phyloP scores from a whole-genome alignment of 2,797 vertebrate species.

The Peromyscus attwateri region DNA sequence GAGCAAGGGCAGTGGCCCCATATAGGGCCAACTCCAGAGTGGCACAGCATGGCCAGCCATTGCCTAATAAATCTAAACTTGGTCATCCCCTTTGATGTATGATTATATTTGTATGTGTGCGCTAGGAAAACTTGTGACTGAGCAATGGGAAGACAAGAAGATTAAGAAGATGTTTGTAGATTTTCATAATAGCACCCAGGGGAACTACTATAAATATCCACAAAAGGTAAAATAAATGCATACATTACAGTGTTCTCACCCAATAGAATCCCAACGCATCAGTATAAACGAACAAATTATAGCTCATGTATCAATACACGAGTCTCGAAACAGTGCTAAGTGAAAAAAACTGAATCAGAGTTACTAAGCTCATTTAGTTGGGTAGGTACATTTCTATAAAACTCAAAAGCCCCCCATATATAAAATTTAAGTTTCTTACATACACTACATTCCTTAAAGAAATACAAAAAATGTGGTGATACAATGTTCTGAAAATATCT shows the following conservation, averaged over 20 bases:
- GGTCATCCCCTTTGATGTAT: neutral
- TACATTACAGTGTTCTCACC: neutral
- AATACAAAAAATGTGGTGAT: neutral
- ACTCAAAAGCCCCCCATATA: neutral
- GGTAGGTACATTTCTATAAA: neutral
- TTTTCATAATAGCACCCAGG: neutral
- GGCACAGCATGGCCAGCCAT: neutral
- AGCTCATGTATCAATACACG: neutral
- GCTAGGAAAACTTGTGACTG: neutral
- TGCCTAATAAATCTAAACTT: neutral
- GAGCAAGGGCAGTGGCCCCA: neutral
- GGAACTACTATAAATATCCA: neutral
- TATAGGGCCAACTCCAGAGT: no score
- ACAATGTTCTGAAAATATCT: neutral
- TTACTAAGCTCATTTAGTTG: neutral
- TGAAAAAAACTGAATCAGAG: neutral
- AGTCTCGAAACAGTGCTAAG: neutral
- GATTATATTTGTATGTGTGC: neutral
- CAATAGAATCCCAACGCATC: neutral
- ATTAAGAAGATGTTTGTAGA: neutral
- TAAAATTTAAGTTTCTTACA: neutral
- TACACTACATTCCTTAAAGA: neutral
- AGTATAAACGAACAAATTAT: neutral
- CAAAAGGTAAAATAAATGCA: neutral
- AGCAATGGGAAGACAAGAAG: neutral